Evolutionary conservation across 30 jellyfish, hydroid and myxozoan species (phyloP), one percentile per base, ranked within the genome.

Genomic region (Pelagia noctiluca): DNA sequence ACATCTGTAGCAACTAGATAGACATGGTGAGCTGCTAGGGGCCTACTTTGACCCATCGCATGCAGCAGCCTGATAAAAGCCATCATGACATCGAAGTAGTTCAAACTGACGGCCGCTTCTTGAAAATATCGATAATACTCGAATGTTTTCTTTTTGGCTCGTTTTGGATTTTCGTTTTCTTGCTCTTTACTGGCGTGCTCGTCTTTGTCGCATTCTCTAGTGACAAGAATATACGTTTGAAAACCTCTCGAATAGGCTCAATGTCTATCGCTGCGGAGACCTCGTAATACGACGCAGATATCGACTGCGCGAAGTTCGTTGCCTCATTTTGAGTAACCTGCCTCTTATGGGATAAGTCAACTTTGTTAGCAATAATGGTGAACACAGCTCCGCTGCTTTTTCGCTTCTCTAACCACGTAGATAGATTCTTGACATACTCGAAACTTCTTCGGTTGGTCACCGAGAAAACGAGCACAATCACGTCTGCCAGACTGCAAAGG

Each of bases 321-420:
- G 92, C 95, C 61, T 90, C 95, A 68, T 16, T 36, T 28, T 71
- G 77, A 54, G 83, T 50, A 3, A 90, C 89, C 38, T 90, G 96
- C 13, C 97, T 81, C 32, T 90, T 90, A 70, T 90, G 95, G 46
- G 52, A 61, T 68, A 90, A 71, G 89, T 90, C 97, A 33, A 78
- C 71, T 70, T 90, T 88, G 61, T 90, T 90, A 21, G 92, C 97
- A 32, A 90, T 93, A 4, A 90, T 77, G 72, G 93, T 90, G 35
- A 90, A 71, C 22, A 73, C 52, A 1, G 96, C 91, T n/a, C 69
- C 90, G 63, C 50, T 68, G 64, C 81, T 78, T 25, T 68, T 82
- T 35, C 90, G 38, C 22, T 69, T 79, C 50, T 75, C 62, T 66
- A 90, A 67, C 53, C 82, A 67, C 19, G 57, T 88, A 61, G 87